Conservation (phyloP, 2,797 vertebrate genomes). For the Artibeus lituratus region DNA sequence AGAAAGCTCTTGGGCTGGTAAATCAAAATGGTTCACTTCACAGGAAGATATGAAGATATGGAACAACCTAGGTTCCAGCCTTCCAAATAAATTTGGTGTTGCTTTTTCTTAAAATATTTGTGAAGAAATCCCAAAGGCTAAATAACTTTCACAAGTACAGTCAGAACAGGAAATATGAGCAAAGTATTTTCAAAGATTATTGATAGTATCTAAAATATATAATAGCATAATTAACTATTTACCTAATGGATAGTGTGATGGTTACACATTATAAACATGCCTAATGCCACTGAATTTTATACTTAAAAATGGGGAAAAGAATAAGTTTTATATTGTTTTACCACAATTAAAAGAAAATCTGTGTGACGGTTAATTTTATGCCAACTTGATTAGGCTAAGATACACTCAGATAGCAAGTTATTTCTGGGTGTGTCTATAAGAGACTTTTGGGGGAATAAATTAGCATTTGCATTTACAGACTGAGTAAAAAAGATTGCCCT, state of each 20-base stretch:
- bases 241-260: neutral
- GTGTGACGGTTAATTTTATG: neutral
- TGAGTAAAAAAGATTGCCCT: neutral
- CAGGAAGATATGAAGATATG: neutral
- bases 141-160: neutral
- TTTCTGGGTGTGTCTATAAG: neutral
- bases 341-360: neutral
- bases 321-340: neutral
- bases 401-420: neutral
- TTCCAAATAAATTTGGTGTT: neutral
- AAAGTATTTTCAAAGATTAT: neutral
- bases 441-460: neutral
- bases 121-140: neutral
- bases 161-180: neutral
- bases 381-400: neutral
- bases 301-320: neutral
- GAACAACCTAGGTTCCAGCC: neutral
- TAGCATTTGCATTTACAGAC: neutral
- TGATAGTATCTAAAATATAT: neutral
- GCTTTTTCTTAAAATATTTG: neutral
- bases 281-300: neutral
- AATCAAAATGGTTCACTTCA: slow-evolving; percentile 78
- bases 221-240: neutral
- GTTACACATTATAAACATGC: neutral
- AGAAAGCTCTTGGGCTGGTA: slow-evolving; percentile 79